Evolutionary conservation across 2,797 vertebrate species (phyloP), one percentile per base, ranked within the genome.

Genomic region (Enteromius radiatus): DNA sequence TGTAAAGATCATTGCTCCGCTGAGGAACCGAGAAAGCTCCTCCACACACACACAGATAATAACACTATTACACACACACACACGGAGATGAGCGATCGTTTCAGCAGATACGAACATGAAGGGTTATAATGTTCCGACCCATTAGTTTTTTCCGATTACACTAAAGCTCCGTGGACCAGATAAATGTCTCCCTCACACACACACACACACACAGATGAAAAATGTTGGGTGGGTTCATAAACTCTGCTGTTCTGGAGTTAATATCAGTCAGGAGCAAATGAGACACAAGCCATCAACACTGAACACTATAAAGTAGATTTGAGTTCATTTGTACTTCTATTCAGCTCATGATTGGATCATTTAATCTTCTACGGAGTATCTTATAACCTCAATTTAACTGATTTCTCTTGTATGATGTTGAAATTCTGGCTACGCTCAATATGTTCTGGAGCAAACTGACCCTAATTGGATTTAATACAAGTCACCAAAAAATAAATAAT

Each of bases 41-140:
- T 54, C 3, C 36, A 36, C 38, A 41, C 38, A 41, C 38, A 41
- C 38, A 56, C 38, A 41, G 8, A 41, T 10, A 49, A 17, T 49
- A 6, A 61, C 4, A 41, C 52, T 12, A 26, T 28, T 15, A 83
- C 26, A 36, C 61, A 64, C 63, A 64, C 63, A 36, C 31, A 38
- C 36, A 17, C 26, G 43, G 15, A 56, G 26, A 81, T 78, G 68
- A 86, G 63, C 5, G 15, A 2, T 36, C 23, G 81, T 56, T 28
- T 47, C 71, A 17, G 28, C 54, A 76, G 61, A 79, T 67, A 63
- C 26, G 84, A 68, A 84, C 31, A 67, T 49, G 21, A 54, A 45
- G 80, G 68, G 61, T 70, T 78, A 75, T 63, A 56, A 84, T 84
- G 85, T 84, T 78, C 84, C 71, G 80, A 76, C 41, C 69, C 49